These are phyloP conservation scores for Osmoderma eremita DNA, from an alignment of 2,888 invertebrate genomes.

Conservation along the genomic window DNA sequence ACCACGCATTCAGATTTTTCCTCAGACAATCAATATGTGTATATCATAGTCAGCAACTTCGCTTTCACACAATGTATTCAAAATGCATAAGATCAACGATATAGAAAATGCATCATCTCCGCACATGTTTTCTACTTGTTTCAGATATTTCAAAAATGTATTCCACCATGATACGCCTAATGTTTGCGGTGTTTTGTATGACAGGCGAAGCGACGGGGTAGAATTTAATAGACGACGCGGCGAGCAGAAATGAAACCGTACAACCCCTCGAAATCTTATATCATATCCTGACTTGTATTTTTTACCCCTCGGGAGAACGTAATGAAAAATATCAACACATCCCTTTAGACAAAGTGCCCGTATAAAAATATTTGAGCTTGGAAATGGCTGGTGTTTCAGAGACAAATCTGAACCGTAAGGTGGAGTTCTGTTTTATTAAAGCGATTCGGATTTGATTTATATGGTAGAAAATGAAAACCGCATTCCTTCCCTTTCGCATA, in stretches of 20 bases:
- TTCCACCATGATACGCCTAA: conserved; percentile 25
- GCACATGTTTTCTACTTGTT: conserved; percentile 11
- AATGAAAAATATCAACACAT: conserved; percentile 57
- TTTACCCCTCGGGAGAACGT: conserved; percentile 49
- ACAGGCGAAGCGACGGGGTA: conserved; percentile 45
- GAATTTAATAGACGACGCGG: conserved; percentile 47
- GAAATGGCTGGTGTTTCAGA: conserved; percentile 58
- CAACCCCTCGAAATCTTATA: conserved; percentile 51
- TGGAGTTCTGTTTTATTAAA: conserved; percentile 62
- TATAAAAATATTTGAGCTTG: conserved; percentile 62
- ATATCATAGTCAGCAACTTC: too few species aligned
- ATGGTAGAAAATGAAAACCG: conserved; percentile 62
- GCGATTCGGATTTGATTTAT: conserved; percentile 62
- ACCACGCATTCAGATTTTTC: background rate
- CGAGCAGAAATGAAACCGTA: conserved; percentile 49
- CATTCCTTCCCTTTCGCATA: conserved; percentile 60
- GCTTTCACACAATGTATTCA: too few species aligned
- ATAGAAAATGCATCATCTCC: too few species aligned
- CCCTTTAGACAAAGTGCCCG: conserved; percentile 62
- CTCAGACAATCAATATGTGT: too few species aligned
- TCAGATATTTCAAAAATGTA: conserved; percentile 27
- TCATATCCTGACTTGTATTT: conserved; percentile 51
- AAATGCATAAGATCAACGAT: too few species aligned
- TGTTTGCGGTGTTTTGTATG: conserved; percentile 30
- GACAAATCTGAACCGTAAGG: conserved; percentile 54